Evolutionary conservation across 2,113 vertebrate species (phyloP).

Genomic region (Petaurus breviceps): DNA sequence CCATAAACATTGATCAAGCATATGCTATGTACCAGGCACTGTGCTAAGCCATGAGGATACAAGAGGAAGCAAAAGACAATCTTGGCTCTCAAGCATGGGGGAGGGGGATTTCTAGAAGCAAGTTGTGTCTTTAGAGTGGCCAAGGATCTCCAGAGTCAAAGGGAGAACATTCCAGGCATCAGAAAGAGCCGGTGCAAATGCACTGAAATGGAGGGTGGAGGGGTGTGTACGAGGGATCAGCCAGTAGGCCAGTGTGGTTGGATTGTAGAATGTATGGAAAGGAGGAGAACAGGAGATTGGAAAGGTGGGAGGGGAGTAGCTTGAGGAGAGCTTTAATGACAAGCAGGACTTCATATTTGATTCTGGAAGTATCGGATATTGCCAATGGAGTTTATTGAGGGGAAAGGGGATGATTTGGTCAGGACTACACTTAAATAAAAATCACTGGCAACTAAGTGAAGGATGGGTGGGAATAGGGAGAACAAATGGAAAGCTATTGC

Average conservation of each 20-base stretch:
- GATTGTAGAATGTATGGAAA: background rate
- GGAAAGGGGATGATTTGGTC: background rate
- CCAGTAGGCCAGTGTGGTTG: background rate
- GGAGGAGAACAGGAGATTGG: background rate
- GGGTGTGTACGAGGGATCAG: background rate
- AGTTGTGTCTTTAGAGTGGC: background rate
- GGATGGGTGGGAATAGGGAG: background rate
- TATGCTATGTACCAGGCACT: background rate
- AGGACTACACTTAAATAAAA: background rate
- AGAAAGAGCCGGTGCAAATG: background rate
- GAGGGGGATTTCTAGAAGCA: background rate
- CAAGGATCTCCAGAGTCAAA: background rate
- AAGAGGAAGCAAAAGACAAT: background rate
- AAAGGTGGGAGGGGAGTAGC: background rate
- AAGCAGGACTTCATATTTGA: background rate
- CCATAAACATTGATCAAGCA: background rate
- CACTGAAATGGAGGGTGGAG: background rate
- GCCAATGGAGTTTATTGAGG: background rate
- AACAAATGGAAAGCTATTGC: background rate
- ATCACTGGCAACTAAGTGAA: background rate
- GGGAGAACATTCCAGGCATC: background rate
- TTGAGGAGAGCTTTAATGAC: background rate
- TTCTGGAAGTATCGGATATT: background rate
- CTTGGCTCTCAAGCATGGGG: background rate
- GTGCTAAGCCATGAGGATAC: background rate